phyloP scores from a whole-genome alignment of 2,888 invertebrate genomes.

The Drosophila robusta region DNA sequence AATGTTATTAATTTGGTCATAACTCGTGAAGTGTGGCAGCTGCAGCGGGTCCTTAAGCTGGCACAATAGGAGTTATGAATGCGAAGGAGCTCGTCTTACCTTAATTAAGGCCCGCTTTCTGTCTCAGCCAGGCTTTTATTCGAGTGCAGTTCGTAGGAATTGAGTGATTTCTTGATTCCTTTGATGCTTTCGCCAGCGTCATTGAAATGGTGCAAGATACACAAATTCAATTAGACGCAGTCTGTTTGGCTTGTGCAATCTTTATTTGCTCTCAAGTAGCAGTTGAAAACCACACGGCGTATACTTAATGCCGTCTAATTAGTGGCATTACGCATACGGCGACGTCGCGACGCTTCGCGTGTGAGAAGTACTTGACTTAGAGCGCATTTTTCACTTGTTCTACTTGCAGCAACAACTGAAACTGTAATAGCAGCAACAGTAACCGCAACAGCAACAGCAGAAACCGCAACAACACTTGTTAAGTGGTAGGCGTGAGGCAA shows the following conservation, averaged over 20 bases:
- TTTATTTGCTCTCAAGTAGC: conserved; percentile 14
- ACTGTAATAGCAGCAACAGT: conserved; percentile 10
- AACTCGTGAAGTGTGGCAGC: too few species aligned
- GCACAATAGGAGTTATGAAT: too few species aligned
- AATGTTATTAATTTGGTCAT: too few species aligned
- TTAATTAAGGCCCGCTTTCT: neutral
- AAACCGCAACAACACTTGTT: conserved; percentile 50
- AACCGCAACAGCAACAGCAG: conserved; percentile 2
- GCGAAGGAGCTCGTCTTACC: too few species aligned
- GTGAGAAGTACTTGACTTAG: conserved; percentile 48
- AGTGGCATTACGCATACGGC: conserved; percentile 38
- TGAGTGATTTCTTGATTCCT: conserved; percentile 10
- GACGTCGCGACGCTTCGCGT: conserved; percentile 12
- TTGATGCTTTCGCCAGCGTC: conserved; percentile 9
- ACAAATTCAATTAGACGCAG: conserved; percentile 41
- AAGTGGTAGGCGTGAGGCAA: conserved; percentile 61
- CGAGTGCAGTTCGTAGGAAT: conserved; percentile 1
- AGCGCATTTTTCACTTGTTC: conserved; percentile 50
- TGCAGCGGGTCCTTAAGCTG: too few species aligned
- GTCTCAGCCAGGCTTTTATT: neutral
- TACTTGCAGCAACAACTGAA: conserved; percentile 52
- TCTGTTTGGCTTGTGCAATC: neutral
- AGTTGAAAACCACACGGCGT: conserved; percentile 42
- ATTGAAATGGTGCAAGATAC: conserved; percentile 25
- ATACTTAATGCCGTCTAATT: conserved; percentile 67